Conservation (phyloP, 2,113 vertebrate genomes). For the Crotalus tigris region DNA sequence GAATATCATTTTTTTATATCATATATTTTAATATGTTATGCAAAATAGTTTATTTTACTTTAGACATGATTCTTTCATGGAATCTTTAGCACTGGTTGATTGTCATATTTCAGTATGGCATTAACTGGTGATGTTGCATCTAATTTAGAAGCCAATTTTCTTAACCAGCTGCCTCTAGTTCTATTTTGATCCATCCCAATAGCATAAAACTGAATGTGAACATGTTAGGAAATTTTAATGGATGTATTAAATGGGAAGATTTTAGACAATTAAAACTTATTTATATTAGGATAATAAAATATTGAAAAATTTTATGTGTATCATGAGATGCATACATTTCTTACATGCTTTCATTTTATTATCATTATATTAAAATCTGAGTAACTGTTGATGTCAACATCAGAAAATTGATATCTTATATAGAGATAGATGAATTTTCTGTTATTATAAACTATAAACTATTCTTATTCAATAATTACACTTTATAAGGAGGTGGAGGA, state of each 20-base stretch:
- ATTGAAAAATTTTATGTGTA: conserved; percentile 24
- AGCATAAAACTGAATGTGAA: conserved; percentile 10
- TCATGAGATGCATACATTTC: neutral
- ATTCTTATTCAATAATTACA: neutral
- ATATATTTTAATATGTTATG: neutral
- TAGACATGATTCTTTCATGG: conserved; percentile 1
- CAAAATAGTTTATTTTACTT: conserved; percentile 15
- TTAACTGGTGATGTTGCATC: neutral
- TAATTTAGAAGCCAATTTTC: conserved; percentile 11
- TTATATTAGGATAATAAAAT: neutral
- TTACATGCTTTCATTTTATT: neutral
- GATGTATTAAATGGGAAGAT: neutral
- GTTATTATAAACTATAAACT: neutral
- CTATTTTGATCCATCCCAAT: conserved; percentile 12
- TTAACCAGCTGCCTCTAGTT: neutral
- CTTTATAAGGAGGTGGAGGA: neutral
- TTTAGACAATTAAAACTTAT: conserved; percentile 12
- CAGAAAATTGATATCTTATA: neutral
- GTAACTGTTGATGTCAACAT: neutral
- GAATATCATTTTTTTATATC: conserved; percentile 1
- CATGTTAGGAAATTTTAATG: conserved; percentile 20
- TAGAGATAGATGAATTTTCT: neutral
- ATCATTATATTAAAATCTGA: neutral
- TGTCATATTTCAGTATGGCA: conserved; percentile 7
- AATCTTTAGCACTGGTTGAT: conserved; percentile 4